phyloP scores from a whole-genome alignment of 2,888 invertebrate genomes.

The Myopa tessellatipennis region DNA sequence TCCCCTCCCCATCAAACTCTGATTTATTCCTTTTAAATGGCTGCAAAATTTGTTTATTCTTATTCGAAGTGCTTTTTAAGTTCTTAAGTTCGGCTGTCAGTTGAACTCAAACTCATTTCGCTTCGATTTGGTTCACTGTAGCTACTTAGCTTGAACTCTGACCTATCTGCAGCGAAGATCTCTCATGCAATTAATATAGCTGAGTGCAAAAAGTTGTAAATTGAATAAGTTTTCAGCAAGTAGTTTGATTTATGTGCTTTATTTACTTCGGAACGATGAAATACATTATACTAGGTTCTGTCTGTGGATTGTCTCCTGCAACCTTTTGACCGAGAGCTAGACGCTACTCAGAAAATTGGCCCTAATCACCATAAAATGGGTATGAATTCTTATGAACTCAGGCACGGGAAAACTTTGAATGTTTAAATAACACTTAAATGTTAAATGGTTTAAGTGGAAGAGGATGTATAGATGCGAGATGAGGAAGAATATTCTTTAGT shows the following conservation, averaged over 20 bases:
- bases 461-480: no score
- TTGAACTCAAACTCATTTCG: neutral
- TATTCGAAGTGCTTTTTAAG: neutral
- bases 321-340: no score
- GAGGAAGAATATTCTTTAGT: no score
- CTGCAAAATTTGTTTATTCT: conserved; percentile 10
- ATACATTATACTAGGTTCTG: no score
- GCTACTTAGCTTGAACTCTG: neutral
- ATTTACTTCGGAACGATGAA: no score
- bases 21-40: neutral
- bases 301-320: no score
- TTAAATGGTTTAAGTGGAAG: no score
- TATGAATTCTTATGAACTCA: no score
- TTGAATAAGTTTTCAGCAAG: conserved; percentile 16
- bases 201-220: conserved; percentile 16
- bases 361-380: no score
- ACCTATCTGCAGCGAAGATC: neutral
- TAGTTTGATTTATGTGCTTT: neutral
- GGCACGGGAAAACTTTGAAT: neutral
- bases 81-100: neutral
- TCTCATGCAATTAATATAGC: neutral
- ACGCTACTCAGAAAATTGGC: no score
- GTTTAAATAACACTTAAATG: neutral
- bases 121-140: neutral
- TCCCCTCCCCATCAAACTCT: neutral